Percentiles rank a stretch among this genome's conserved stretches.
These are phyloP conservation scores for Drosophila arizonae DNA, from an alignment of 1,140 invertebrate species.

Conservation along the genomic window DNA sequence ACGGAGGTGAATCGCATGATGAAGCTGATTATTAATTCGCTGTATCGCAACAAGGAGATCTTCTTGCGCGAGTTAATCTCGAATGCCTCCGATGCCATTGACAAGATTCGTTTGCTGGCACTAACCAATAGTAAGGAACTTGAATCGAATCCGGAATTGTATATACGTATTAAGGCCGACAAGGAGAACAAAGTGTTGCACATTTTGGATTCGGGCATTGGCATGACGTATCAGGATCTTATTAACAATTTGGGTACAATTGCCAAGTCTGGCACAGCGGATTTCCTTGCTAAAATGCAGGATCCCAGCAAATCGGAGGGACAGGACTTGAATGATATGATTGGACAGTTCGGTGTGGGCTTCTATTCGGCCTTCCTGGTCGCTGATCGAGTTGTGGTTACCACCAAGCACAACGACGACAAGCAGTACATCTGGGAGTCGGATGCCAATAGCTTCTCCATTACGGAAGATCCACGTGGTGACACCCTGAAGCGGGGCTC, in stretches of 20 bases:
- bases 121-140: conserved; percentile 93
- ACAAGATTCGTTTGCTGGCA: conserved; percentile 96
- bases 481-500: conserved; percentile 95
- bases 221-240: conserved; percentile 98
- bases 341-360: conserved; percentile 98
- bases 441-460: conserved; percentile 93
- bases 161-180: conserved; percentile 97
- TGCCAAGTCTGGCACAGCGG: conserved; percentile 99
- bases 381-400: conserved; percentile 95
- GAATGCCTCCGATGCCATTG: conserved; percentile 97
- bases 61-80: conserved; percentile 98
- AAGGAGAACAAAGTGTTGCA: conserved; percentile 97
- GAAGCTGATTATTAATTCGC: conserved; percentile 99
- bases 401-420: conserved; percentile 97
- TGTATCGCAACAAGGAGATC: conserved; percentile 99
- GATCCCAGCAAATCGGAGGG: conserved; percentile 84
- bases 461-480: conserved; percentile 97
- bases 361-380: conserved; percentile 99
- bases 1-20: conserved; percentile 99
- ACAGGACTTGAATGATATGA: conserved; percentile 91
- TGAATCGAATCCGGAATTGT: conserved; percentile 91
- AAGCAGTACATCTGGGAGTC: conserved; percentile 99
- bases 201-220: conserved; percentile 98
- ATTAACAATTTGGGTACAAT: conserved; percentile 99
- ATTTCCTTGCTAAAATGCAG: conserved; percentile 97